Base-by-base conservation (phyloP, 2,797 vertebrate species). In the Chromobotia macracanthus region DNA sequence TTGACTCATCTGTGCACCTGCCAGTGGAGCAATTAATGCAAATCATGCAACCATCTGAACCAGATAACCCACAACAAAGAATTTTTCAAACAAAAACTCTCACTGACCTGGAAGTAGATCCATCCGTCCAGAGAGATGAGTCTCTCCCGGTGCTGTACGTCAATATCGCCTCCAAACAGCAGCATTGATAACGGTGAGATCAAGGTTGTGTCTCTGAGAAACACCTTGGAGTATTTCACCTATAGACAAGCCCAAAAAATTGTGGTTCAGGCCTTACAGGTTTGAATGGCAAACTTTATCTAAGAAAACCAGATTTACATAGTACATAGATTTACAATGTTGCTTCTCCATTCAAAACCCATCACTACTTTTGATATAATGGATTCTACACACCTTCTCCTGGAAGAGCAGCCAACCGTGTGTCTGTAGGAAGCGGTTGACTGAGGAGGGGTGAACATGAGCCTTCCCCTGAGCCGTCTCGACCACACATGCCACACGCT, bases 361-460 rank as follows among this genome's bases (percentile, higher is more conserved):
- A 2, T 78, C 23, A 25, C 2, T 0, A 15, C 50, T 31, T 31
- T 31, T 31, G 31, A 31, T 31, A 31, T 2, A 31, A 31, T 31
- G 5, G 15, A 7, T 10, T 28, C 16, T 16, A 18, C 72, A 0
- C 61, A 94, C 94, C 94, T 99, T 99, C 86, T 99, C 97, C 88
- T 99, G 97, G 90, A 95, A 99, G 44, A 99, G 93, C 68, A 99
- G 91, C 98, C 97, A 99, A 72, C 97, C 96, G 0, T 97, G 89
- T 0, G 90, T 95, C 87, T 98, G 97, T 67, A 99, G 92, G 85
- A 94, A 94, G 72, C 96, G 91, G 87, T 99, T 99, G n/a, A 99
- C 94, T 1, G 98, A 99, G 0, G 97, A 98, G 0, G 95, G 96
- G 88, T 99, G 97, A 61, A 97, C 96, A 85, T 98, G 95, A 0